phyloP scores from a whole-genome alignment of 92 coral and sea anemone species.

The Bergia sp. region DNA sequence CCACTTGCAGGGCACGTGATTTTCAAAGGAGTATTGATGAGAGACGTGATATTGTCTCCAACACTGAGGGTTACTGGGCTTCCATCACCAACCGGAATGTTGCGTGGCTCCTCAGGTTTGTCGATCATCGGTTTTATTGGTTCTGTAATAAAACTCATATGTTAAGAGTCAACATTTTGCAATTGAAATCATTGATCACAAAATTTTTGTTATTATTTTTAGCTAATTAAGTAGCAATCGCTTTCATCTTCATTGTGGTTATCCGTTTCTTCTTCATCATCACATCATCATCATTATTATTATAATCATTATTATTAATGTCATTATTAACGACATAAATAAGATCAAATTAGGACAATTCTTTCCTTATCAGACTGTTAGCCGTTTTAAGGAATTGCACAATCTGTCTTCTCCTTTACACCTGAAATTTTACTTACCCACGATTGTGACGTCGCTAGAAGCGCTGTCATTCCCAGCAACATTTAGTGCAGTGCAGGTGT shows the following conservation, averaged over 20 bases:
- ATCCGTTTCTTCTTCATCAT: too few relatives aligned
- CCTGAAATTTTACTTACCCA: slow-evolving; percentile 13
- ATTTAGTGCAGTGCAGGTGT: slow-evolving; percentile 42
- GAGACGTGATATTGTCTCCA: slow-evolving; percentile 30
- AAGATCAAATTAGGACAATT: too few relatives aligned
- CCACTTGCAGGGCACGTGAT: slow-evolving; percentile 27
- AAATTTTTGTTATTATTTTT: background rate
- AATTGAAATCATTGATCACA: background rate
- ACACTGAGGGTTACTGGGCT: background rate
- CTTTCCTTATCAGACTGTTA: too few relatives aligned
- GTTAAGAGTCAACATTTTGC: background rate
- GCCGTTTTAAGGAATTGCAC: background rate
- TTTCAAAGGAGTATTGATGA: slow-evolving; percentile 17
- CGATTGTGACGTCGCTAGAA: slow-evolving; percentile 39
- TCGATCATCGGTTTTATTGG: slow-evolving; percentile 28
- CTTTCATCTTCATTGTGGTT: too few relatives aligned
- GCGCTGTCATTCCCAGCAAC: slow-evolving; percentile 9
- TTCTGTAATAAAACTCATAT: background rate
- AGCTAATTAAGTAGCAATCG: background rate
- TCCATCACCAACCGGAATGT: slow-evolving; percentile 16
- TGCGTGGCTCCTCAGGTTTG: slow-evolving; percentile 2
- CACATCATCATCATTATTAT: too few relatives aligned
- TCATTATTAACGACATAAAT: too few relatives aligned
- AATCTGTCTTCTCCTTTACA: background rate
- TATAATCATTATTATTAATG: too few relatives aligned